phyloP scores from a whole-genome alignment of 2,797 vertebrate genomes.

The Dromococcyx pavoninus region DNA sequence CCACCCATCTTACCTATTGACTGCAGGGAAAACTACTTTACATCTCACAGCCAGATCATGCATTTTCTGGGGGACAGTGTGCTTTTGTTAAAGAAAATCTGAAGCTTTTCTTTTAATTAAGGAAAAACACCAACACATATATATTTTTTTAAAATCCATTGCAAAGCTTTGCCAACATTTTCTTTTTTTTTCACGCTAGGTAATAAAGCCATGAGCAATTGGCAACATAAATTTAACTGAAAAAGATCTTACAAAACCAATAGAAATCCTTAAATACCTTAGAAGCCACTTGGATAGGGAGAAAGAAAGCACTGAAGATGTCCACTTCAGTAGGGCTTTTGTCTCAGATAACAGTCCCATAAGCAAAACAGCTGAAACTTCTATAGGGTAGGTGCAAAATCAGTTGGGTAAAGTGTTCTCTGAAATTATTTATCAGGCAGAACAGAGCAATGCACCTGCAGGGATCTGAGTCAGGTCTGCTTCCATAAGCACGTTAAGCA shows the following conservation, averaged over 20 bases:
- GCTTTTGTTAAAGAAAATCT: not conserved
- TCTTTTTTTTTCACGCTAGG: not conserved
- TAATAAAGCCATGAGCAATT: not conserved
- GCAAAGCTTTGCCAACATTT: not conserved
- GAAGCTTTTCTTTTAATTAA: not conserved
- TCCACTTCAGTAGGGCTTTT: not conserved
- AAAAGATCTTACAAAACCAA: not conserved
- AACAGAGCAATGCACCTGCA: not conserved
- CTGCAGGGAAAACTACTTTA: not conserved
- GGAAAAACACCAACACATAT: not conserved
- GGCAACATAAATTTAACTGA: not conserved
- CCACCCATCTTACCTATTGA: not conserved
- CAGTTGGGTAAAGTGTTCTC: not conserved
- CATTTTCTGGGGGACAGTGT: not conserved
- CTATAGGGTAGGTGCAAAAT: not conserved
- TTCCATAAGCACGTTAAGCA: not conserved
- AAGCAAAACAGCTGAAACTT: not conserved
- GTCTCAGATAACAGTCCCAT: not conserved
- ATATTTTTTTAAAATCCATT: not conserved
- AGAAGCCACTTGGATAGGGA: not conserved
- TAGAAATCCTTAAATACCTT: not conserved
- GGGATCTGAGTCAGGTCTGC: not conserved
- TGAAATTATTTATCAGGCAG: not conserved
- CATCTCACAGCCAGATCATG: not conserved
- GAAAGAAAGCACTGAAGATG: not conserved